Percentiles rank a stretch among this genome's conserved stretches.
These are phyloP conservation scores for Urosaurus nigricauda DNA, from an alignment of 2,797 vertebrate species.

Conservation along the genomic window DNA sequence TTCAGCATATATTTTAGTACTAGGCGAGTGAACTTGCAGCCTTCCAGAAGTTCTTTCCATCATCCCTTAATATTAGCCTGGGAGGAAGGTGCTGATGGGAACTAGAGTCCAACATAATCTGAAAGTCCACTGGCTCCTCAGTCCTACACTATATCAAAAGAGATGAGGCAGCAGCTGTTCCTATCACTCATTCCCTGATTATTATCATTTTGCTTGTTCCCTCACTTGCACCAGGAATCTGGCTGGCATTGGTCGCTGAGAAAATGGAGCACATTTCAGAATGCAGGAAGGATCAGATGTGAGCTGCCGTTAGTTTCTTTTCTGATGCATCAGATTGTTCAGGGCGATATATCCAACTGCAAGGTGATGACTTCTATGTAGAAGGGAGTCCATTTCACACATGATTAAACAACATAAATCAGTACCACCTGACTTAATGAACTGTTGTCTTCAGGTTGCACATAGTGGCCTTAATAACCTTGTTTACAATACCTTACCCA, in stretches of 20 bases:
- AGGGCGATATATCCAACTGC: neutral
- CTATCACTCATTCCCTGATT: neutral
- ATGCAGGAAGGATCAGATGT: no score
- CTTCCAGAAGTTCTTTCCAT: neutral
- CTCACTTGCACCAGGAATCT: neutral
- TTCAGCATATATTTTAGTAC: neutral
- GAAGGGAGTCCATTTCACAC: neutral
- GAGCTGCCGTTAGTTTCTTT: neutral
- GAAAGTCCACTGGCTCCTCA: neutral
- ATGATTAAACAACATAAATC: neutral
- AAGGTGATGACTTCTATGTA: neutral
- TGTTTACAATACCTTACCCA: slow-evolving; percentile 23
- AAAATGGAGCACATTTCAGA: neutral
- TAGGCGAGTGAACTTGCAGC: neutral
- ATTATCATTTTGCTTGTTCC: neutral
- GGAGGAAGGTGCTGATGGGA: neutral
- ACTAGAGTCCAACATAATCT: neutral
- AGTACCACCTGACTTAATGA: slow-evolving; percentile 47
- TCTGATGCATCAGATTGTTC: neutral
- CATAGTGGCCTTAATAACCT: slow-evolving; percentile 49
- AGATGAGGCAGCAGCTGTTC: neutral
- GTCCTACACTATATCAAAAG: neutral
- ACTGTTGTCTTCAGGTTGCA: slow-evolving; percentile 39
- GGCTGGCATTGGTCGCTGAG: neutral
- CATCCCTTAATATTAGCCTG: neutral